These are phyloP conservation scores for Synergus laeviventris DNA, from an alignment of 2,888 invertebrate genomes.

Conservation along the genomic window DNA sequence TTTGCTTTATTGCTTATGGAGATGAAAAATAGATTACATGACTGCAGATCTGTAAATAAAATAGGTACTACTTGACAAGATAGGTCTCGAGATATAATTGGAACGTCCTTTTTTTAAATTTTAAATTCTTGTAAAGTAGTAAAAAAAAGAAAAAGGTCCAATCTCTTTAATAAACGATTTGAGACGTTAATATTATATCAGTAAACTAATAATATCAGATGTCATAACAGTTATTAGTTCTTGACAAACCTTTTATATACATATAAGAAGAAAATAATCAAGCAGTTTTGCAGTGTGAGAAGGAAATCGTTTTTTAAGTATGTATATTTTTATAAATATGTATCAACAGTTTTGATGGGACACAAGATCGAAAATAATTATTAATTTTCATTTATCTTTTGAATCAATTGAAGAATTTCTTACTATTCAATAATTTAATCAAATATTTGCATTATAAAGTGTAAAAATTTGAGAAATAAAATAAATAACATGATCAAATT, in stretches of 20 bases:
- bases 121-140: not conserved
- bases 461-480: slow-evolving; percentile 12
- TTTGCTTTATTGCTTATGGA: not conserved
- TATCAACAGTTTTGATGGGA: slow-evolving; percentile 6
- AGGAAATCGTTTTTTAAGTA: not conserved
- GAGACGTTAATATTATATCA: not conserved
- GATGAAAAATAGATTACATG: not conserved
- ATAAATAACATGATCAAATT: slow-evolving; percentile 22
- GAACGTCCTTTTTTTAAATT: not conserved
- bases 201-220: not conserved
- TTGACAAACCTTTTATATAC: slow-evolving; percentile 3
- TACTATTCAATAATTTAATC: not conserved
- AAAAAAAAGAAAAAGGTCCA: not conserved
- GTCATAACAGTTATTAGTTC: not conserved
- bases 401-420: not conserved
- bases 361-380: not conserved
- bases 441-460: slow-evolving; percentile 15
- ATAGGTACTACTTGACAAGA: not conserved
- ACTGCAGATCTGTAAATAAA: not conserved
- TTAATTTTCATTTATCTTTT: slow-evolving; percentile 21
- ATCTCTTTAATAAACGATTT: not conserved
- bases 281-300: not conserved
- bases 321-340: not conserved
- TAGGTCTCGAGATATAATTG: not conserved
- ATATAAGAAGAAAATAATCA: slow-evolving; percentile 5